A percentile compares a stretch with the other conserved stretches of the same genome.
Evolutionary conservation across 1,140 invertebrate species (phyloP).

Genomic region (Atopsyche davidsoni): DNA sequence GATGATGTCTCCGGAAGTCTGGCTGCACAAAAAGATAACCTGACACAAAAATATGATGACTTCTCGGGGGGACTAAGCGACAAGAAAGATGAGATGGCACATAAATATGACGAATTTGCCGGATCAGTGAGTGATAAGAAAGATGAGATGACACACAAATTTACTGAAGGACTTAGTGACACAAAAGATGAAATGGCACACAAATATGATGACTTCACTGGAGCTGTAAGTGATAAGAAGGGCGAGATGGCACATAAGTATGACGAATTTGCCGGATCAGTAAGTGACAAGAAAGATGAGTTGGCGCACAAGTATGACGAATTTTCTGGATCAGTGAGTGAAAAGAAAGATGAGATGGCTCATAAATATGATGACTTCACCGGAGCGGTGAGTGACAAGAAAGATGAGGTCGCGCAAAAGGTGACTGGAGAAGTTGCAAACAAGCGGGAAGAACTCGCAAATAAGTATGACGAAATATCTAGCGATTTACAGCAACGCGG

Average conservation of each 20-base stretch:
- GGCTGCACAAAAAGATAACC: slow-evolving; percentile 24
- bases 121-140: slow-evolving; percentile 9
- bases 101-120: neutral
- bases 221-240: neutral
- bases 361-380: slow-evolving; percentile 1
- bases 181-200: slow-evolving; percentile 25
- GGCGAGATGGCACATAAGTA: slow-evolving; percentile 3
- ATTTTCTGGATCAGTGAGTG: slow-evolving; percentile 3
- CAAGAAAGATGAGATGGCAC: neutral
- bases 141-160: slow-evolving; percentile 18
- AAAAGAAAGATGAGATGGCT: slow-evolving; percentile 3
- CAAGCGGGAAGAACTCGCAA: neutral
- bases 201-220: neutral
- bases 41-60: slow-evolving; percentile 5
- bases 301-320: slow-evolving; percentile 4
- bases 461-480: neutral
- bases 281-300: slow-evolving; percentile 2
- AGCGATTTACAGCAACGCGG: neutral
- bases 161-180: slow-evolving; percentile 21
- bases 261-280: slow-evolving; percentile 2
- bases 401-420: neutral
- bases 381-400: neutral
- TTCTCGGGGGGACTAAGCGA: neutral
- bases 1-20: slow-evolving; percentile 19
- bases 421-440: neutral